Evolutionary conservation across 2,797 vertebrate species (phyloP), one percentile per base, ranked within the genome.

Genomic region (Hippopotamyrus pictus): DNA sequence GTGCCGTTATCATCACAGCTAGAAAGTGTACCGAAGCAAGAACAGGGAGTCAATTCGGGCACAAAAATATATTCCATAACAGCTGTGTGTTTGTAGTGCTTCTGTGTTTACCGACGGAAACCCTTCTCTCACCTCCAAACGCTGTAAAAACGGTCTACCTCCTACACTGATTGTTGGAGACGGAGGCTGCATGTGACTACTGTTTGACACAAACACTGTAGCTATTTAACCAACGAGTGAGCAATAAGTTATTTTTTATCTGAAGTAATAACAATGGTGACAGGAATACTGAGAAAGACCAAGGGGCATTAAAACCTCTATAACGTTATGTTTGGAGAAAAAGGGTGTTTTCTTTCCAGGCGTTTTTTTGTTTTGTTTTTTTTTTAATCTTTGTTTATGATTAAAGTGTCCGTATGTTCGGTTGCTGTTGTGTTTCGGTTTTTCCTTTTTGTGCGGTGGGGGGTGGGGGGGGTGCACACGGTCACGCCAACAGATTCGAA

Each of bases 161-260:
- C 88, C 73, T 79, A 51, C 93, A 94, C 91, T 91, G 93, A 95
- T 94, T 93, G 92, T 92, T 90, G 89, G 90, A 92, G 93, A 93
- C 93, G 94, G 93, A 93, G 92, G 92, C 89, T 69, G 93, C 92
- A 93, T 90, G 92, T 93, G 95, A 96, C 95, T 96, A 96, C 95
- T 96, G 95, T 94, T 95, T 94, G 95, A 95, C 95, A 96, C 95
- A 93, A 94, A 95, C 95, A 96, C 96, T 96, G 96, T 96, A 96
- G 95, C 95, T 96, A 94, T 96, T 95, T 96, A 96, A 95, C 94
- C 93, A 94, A 94, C 95, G 93, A 94, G 82, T 48, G 95, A 96
- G 95, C 95, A 96, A 96, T 96, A 96, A 94, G 95, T 96, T 96
- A 95, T 96, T 95, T 96, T 96, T 95, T 95, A 95, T 94, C 94